Evolutionary conservation across 2,888 invertebrate species (phyloP), one percentile per base, ranked within the genome.

Genomic region (Drosophila percnosoma): DNA sequence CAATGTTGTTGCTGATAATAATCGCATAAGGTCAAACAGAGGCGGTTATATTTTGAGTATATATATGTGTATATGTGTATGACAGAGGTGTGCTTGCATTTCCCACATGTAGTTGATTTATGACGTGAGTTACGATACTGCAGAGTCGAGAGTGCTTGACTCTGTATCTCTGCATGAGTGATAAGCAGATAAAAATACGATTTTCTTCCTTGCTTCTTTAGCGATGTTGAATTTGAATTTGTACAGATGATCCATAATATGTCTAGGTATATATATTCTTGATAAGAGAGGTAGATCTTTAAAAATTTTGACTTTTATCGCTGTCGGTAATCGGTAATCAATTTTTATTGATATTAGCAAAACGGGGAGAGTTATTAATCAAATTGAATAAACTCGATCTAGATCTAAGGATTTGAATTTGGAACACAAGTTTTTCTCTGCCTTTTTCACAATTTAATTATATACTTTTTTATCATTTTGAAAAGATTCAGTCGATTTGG

Each of bases 1-100:
- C 45, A 45, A 45, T 45, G 45, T 24, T 45, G 24, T 1, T 45
- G 8, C 24, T 45, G 45, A 45, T 45, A 24, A 24, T 45, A 45
- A 45, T 45, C 45, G 45, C 15, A 45, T 45, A 24, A 45, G 45
- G 45, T 45, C 45, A 45, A 45, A 45, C 21, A 45, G 27, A 4
- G 45, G 21, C 21, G 45, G 45, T 45, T 24, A 4, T 45, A 45
- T 15, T 24, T 24, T 45, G 21, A 4, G 8, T 1, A 21, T 13
- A 15, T 45, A 15, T 45, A 15, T 15, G 21, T 45, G 13, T 15
- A 4, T 21, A 7, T 13, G 0, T 21, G 6, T 13, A 15, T 15
- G 8, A 15, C 21, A 45, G 45, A 21, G 45, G 15, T 27, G 45
- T 24, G 27, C 24, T 45, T 45, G 45, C 15, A 45, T 45, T 45